Conservation (phyloP, 2,113 vertebrate species). For the Spizaetus ornatus region DNA sequence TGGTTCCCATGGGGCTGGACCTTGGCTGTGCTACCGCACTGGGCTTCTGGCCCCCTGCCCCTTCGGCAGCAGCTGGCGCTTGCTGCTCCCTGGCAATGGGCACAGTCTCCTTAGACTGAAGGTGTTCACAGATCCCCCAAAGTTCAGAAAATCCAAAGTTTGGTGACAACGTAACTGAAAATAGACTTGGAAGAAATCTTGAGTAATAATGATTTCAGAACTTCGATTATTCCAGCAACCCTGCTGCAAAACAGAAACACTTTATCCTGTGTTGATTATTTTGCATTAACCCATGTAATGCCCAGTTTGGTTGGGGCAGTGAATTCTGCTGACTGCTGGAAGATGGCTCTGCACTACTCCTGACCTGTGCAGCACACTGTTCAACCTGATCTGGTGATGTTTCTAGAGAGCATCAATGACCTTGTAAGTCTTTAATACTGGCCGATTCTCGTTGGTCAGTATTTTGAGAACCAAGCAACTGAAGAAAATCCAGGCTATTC, state of each 20-base stretch:
- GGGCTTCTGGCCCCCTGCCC: neutral
- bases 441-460: neutral
- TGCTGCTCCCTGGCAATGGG: neutral
- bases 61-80: neutral
- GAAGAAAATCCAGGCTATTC: neutral
- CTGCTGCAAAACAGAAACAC: neutral
- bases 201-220: neutral
- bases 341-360: neutral
- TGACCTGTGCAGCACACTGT: neutral
- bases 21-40: neutral
- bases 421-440: neutral
- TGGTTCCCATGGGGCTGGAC: neutral
- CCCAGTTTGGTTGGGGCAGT: neutral
- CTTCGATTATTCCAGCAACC: neutral
- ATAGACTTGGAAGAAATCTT: neutral
- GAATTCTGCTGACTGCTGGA: neutral
- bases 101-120: neutral
- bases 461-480: neutral
- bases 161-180: neutral
- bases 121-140: neutral
- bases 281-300: neutral
- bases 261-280: neutral
- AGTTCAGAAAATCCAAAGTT: neutral
- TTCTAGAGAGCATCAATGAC: neutral
- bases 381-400: neutral